Base-by-base conservation (phyloP, 2,113 vertebrate genomes). In the Chrysochloris asiatica region DNA sequence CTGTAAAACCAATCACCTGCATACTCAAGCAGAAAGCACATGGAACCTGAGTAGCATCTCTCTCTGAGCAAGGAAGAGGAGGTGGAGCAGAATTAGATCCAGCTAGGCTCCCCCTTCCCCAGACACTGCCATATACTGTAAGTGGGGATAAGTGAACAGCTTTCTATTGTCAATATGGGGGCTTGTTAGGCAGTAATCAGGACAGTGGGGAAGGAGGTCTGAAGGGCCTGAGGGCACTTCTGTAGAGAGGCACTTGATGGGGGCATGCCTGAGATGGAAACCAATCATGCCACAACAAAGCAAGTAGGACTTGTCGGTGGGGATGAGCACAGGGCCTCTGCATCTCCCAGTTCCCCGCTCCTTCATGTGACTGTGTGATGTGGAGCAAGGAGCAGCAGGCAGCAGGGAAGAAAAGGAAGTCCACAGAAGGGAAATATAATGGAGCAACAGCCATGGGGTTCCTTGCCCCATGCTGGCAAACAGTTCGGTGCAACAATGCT, bases 191-290 rank as follows among this genome's bases (percentile, higher is more conserved):
- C 30, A n/a, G 59, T 28, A 16, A 1, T 6, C 28, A 77, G 69
- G 78, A 43, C 5, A 2, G 38, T 33, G 50, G 50, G 80, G 33
- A 54, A 2, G 4, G 75, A 14, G 33, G 73, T 21, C 43, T 67
- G 80, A 69, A 43, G 12, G 89, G 89, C 30, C 14, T 24, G 4
- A 12, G 88, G 69, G 91, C 91, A 95, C 84, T 36, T 88, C 33
- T 76, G 38, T 33, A 43, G 91, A 38, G 89, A 97, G 95, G 95
- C 96, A 97, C 95, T 96, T 95, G 71, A 69, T 63, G 84, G 89
- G 50, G 84, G 43, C 75, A 72, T 2, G 95, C 88, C 94, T 86
- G 95, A 94, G 93, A 52, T 59, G 79, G 50, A 76, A 71, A 65
- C 73, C 47, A 24, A 41, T 65, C 50, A 0, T 2, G 16, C 63